A percentile compares a stretch with the other conserved stretches of the same genome.
Conservation (phyloP, 2,888 invertebrate species). For the Crossocerus cetratus region DNA sequence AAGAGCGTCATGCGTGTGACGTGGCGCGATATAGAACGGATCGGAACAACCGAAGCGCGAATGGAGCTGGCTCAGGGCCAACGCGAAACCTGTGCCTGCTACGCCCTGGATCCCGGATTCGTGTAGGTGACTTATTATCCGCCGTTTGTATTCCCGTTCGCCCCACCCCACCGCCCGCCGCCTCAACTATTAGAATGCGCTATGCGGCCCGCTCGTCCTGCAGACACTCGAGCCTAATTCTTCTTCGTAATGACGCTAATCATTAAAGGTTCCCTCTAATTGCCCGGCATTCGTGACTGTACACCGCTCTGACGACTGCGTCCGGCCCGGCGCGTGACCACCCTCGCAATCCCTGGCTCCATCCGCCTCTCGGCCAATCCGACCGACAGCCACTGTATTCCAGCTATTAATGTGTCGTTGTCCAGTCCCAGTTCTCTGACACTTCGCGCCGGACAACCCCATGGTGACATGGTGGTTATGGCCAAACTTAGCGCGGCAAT, state of each 20-base stretch:
- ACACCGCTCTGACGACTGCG: constrained; percentile 13
- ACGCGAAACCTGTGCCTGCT: constrained; percentile 32
- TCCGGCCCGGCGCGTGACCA: not conserved
- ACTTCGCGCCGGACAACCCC: too few species aligned
- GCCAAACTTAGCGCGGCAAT: too few species aligned
- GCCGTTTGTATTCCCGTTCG: constrained; percentile 67
- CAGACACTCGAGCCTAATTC: constrained; percentile 60
- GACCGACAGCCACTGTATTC: not conserved
- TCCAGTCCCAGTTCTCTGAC: not conserved
- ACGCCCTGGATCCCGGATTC: constrained; percentile 70
- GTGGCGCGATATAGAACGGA: constrained; percentile 74
- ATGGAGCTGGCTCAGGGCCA: constrained; percentile 76
- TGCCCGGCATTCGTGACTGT: constrained; percentile 41
- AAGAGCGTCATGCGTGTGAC: constrained; percentile 77
- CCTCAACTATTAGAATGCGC: constrained; percentile 57
- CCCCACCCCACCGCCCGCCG: constrained; percentile 34
- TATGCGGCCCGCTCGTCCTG: constrained; percentile 39
- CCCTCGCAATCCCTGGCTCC: not conserved
- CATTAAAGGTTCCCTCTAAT: constrained; percentile 61
- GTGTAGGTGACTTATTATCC: constrained; percentile 77
- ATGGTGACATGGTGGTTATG: too few species aligned
- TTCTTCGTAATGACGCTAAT: constrained; percentile 67
- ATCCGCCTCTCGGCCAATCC: not conserved
- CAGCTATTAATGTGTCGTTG: constrained; percentile 13
- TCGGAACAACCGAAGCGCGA: constrained; percentile 77